Percentiles rank a stretch among this genome's conserved stretches.
phyloP scores from a whole-genome alignment of 2,797 vertebrate species.

The Carapus acus region DNA sequence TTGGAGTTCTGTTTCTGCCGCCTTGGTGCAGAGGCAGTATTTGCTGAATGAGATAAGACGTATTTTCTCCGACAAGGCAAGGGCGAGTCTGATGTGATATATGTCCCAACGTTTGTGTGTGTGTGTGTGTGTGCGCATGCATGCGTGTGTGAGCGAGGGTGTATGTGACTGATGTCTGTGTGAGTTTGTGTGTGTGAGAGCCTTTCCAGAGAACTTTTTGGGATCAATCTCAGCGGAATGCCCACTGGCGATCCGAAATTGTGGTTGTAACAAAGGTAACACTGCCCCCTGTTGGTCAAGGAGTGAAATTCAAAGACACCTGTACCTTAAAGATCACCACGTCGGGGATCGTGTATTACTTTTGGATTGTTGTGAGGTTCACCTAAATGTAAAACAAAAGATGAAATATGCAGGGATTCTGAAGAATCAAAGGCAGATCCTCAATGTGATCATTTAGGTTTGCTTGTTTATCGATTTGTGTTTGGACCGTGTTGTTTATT shows the following conservation, averaged over 20 bases:
- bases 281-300: conserved; percentile 52
- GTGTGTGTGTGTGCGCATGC: conserved; percentile 1
- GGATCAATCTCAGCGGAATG: conserved; percentile 11
- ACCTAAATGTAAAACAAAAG: neutral
- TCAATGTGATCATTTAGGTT: too few species aligned
- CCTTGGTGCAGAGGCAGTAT: conserved; percentile 42
- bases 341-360: too few species aligned
- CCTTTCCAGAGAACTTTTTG: conserved; percentile 25
- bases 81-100: conserved; percentile 34
- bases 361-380: too few species aligned
- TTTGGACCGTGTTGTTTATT: neutral
- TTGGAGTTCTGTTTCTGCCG: conserved; percentile 40
- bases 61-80: conserved; percentile 56
- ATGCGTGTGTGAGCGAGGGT: neutral
- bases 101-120: conserved; percentile 12
- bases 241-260: neutral
- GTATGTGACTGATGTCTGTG: conserved; percentile 1
- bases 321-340: too few species aligned
- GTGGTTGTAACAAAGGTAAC: conserved; percentile 31
- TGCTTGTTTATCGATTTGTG: too few species aligned
- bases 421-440: neutral
- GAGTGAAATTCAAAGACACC: neutral
- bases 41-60: conserved; percentile 57
- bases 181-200: neutral
- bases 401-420: neutral